These are phyloP conservation scores for Sipha maydis DNA, from an alignment of 2,888 invertebrate species.

Conservation along the genomic window DNA sequence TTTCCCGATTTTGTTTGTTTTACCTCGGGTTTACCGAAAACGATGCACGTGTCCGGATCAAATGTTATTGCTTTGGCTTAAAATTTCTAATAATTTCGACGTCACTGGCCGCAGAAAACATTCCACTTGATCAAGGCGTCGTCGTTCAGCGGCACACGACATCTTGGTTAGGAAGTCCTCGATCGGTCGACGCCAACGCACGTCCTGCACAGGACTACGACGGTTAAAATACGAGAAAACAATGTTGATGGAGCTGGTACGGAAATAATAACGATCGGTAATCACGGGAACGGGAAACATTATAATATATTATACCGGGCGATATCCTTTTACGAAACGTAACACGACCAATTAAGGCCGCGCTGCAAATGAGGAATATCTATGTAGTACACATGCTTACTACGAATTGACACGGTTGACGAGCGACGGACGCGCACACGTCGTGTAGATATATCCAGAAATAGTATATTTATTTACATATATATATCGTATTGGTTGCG, in stretches of 20 bases:
- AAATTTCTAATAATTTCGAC: no score
- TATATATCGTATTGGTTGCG: not conserved
- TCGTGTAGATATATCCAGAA: not conserved
- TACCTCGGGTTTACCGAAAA: no score
- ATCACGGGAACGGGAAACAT: not conserved
- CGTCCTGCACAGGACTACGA: not conserved
- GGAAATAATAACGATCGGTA: no score
- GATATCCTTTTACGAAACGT: not conserved
- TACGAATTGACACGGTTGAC: not conserved
- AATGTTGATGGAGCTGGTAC: no score
- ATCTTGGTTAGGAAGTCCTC: not conserved
- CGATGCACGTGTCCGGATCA: no score
- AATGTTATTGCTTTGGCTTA: no score
- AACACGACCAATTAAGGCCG: not conserved
- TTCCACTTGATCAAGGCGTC: no score
- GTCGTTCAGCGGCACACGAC: not conserved
- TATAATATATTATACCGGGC: not conserved
- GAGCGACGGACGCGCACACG: not conserved
- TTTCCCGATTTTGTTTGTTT: no score
- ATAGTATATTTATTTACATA: no score
- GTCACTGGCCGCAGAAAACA: no score
- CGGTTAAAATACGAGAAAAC: not conserved
- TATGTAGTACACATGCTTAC: not conserved
- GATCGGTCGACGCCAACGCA: not conserved
- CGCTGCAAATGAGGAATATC: not conserved